Evolutionary conservation across 2,888 invertebrate species (phyloP), one percentile per base, ranked within the genome.

Genomic region (Lumbricus terrestris): DNA sequence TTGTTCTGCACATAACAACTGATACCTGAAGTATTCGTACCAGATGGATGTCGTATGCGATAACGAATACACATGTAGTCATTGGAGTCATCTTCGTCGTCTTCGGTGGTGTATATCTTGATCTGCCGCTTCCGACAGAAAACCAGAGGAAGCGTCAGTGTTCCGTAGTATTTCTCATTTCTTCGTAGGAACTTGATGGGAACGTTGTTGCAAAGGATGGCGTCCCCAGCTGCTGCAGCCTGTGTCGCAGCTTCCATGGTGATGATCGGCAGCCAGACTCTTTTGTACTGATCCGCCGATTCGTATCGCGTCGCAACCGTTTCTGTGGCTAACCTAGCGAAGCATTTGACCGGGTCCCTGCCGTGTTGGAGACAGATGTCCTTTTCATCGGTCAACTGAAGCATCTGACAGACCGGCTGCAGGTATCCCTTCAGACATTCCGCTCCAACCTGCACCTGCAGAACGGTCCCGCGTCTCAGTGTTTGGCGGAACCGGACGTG

Each of bases 321-420:
- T 40, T n/a, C 37, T 20, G 42, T 89, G 0, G 92, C 90, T 11
- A 89, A 37, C 2, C 54, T 90, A 16, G 91, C 88, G 90, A 94
- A 94, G 90, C 94, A 94, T 0, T 89, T 90, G 11, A 93, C 88
- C 20, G 92, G 92, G 40, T 91, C 90, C 13, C 82, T 82, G 33
- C 91, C 89, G 91, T 94, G 94, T 91, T 94, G 93, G 82, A 94
- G 88, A 92, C 94, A 94, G 29, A 94, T 91, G 90, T 93, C 93
- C 20, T 94, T 91, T n/a, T 91, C 91, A 33, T 93, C 92, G 13
- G 94, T 93, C 16, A 94, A 91, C 90, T 91, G 92, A 5, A 94
- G 33, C 34, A 94, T 92, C 91, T 94, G 93, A 13, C 94, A 89
- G 18, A 90, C 91, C 23, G 94, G 94, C 0, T 91, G 82, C 40